A percentile compares a stretch with the other conserved stretches of the same genome.
Evolutionary conservation across 1,140 invertebrate genomes (phyloP).

Genomic region (Archivesica marissinica): DNA sequence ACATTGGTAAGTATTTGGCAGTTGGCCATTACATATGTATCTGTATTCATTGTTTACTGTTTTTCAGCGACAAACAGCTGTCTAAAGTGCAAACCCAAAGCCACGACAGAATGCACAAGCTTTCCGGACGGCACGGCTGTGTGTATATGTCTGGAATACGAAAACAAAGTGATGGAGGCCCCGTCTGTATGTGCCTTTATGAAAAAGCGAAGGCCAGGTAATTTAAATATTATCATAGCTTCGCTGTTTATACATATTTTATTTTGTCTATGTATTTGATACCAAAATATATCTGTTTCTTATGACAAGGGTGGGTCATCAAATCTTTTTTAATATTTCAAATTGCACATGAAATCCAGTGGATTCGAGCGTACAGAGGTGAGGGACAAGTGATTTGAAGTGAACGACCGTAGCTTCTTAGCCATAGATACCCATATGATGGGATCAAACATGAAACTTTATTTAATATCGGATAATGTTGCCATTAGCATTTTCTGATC

Average conservation of each 20-base stretch:
- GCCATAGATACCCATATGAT: too few relatives aligned
- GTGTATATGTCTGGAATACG: slow-evolving; percentile 1
- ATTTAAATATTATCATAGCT: neutral
- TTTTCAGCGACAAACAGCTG: neutral
- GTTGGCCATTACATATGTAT: too few relatives aligned
- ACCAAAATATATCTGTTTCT: neutral
- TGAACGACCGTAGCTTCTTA: too few relatives aligned
- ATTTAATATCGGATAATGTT: too few relatives aligned
- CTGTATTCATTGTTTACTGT: too few relatives aligned
- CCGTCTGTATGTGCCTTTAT: neutral
- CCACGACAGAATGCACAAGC: slow-evolving; percentile 1
- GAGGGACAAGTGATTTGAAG: too few relatives aligned
- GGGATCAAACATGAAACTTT: too few relatives aligned
- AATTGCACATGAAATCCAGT: too few relatives aligned
- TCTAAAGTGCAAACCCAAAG: neutral
- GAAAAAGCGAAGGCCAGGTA: neutral
- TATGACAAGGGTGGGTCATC: neutral
- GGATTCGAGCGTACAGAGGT: too few relatives aligned
- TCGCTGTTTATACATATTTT: neutral
- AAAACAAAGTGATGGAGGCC: neutral
- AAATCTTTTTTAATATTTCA: too few relatives aligned
- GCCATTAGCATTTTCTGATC: too few relatives aligned
- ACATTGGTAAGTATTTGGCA: too few relatives aligned
- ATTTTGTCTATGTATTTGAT: neutral
- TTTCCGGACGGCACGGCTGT: slow-evolving; percentile 9